Percentiles rank a stretch among this genome's conserved stretches.
These are phyloP conservation scores for Tapera naevia DNA, from an alignment of 2,797 vertebrate genomes.

Conservation along the genomic window DNA sequence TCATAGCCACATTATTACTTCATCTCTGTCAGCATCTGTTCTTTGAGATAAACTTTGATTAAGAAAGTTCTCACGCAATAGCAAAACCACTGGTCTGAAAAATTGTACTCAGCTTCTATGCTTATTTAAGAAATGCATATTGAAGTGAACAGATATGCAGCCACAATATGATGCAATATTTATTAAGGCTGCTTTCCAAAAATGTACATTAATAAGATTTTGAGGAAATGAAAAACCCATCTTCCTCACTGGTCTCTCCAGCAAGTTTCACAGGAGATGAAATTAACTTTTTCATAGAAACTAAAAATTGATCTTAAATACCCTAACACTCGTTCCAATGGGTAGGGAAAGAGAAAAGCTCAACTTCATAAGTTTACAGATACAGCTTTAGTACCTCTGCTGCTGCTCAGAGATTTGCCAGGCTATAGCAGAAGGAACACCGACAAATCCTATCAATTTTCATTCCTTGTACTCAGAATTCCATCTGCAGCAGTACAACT, in stretches of 20 bases:
- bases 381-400: not conserved
- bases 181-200: constrained; percentile 15
- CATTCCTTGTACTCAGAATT: not conserved
- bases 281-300: not conserved
- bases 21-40: not conserved
- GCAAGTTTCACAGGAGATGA: not conserved
- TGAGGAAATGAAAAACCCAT: not conserved
- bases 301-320: not conserved
- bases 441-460: not conserved
- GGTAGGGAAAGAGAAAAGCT: not conserved
- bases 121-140: not conserved
- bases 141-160: not conserved
- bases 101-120: not conserved
- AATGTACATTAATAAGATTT: not conserved
- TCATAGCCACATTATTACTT: not conserved
- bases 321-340: not conserved
- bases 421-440: not conserved
- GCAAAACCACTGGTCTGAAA: constrained; percentile 32
- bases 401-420: not conserved
- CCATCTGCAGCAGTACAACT: not conserved
- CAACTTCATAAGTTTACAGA: not conserved
- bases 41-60: constrained; percentile 36
- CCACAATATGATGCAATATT: not conserved
- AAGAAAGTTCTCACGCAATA: not conserved
- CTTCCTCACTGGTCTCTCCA: not conserved